phyloP scores from a whole-genome alignment of 1,140 invertebrate species.

The Drusus annulatus region DNA sequence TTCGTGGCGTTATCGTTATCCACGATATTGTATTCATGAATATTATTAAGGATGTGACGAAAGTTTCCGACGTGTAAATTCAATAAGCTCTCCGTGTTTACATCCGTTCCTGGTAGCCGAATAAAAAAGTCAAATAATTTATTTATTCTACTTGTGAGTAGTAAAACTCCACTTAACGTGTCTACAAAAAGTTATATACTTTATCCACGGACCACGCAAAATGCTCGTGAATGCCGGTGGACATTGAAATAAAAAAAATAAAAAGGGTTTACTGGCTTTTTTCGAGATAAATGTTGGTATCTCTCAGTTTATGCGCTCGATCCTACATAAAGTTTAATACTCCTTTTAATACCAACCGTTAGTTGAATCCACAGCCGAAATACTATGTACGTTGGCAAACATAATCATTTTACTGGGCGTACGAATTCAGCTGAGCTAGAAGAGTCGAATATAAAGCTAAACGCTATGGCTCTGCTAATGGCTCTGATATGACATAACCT shows the following conservation, averaged over 20 bases:
- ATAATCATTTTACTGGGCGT: conserved; percentile 23
- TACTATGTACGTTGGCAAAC: conserved; percentile 17
- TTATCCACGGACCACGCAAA: background rate
- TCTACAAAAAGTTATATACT: no score
- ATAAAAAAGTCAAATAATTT: no score
- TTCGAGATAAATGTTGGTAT: conserved; percentile 21
- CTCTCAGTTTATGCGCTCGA: conserved; percentile 13
- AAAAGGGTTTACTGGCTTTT: background rate
- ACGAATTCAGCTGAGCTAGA: background rate
- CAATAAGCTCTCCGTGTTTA: background rate
- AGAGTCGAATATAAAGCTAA: background rate
- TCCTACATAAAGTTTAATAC: conserved; percentile 34
- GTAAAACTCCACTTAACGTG: no score
- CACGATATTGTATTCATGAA: no score
- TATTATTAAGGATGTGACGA: no score
- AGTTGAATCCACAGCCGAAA: conserved; percentile 23
- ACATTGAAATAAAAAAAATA: background rate
- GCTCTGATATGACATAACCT: no score
- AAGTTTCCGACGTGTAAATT: no score
- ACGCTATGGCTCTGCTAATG: background rate
- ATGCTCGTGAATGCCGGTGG: conserved; percentile 2
- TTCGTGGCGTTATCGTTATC: no score
- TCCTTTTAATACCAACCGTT: conserved; percentile 31
- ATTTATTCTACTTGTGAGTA: no score
- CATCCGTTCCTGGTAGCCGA: no score